Base-by-base conservation (phyloP, 2,113 vertebrate species). In the Synodontis membranacea region DNA sequence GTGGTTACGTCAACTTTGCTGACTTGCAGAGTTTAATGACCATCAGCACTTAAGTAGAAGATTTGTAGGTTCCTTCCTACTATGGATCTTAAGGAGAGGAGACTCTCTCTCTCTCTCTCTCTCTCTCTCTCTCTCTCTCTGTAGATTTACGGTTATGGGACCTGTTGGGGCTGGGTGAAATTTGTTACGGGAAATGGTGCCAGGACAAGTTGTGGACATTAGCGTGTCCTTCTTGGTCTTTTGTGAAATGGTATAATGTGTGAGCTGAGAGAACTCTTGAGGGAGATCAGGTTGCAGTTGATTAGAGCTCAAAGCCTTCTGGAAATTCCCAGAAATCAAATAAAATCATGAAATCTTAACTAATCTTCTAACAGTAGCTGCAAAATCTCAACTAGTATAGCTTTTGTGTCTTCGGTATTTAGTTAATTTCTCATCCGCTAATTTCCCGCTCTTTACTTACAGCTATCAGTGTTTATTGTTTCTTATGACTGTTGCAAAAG, bases 101-200 rank as follows among this genome's bases (percentile, higher is more conserved):
- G 62, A n/a, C 60, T 66, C 60, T 72, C 25, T 78, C 28, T 87
- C 50, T 19, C 79, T 64, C 81, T 86, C 80, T 72, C 42, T 84
- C 56, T 7, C 10, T 87, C 86, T 89, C 85, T 58, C 34, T 87
- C 48, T 39, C 84, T 54, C 3, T 85, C 86, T 85, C 84, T 86
- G 42, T 50, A 92, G 89, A 93, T 92, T 93, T 93, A 70, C 78
- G 84, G 88, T 90, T 90, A 89, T 83, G 88, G 86, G 84, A 82
- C 39, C 87, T 86, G 86, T 68, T 91, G 86, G 86, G 87, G 75
- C 68, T 37, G 72, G 80, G 86, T 82, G 58, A 85, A 88, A 88
- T 93, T 93, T 91, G 89, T 93, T 90, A 86, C 78, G 86, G 85
- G 83, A 91, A 80, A 74, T 86, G 89, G 89, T 72, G 56, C 70